Percentiles rank a stretch among this genome's conserved stretches.
These are phyloP conservation scores for Cettia cetti DNA, from an alignment of 2,113 vertebrate species.

Conservation along the genomic window DNA sequence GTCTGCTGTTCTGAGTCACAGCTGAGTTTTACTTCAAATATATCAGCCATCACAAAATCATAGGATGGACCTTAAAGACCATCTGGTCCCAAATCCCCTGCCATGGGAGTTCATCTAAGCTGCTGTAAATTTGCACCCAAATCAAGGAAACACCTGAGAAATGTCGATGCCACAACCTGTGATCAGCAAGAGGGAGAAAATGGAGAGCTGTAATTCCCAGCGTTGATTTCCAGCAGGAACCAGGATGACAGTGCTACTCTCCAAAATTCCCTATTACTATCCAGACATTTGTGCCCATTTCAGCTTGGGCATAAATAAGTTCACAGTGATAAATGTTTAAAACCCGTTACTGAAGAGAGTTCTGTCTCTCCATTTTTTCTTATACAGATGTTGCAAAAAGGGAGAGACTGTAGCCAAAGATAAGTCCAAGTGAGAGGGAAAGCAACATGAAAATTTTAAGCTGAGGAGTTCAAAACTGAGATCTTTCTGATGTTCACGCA, in stretches of 20 bases:
- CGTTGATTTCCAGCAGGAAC: background rate
- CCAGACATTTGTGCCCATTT: background rate
- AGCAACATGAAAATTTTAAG: background rate
- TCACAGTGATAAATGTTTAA: background rate
- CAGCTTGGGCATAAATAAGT: background rate
- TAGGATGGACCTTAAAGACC: background rate
- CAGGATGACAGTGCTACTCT: background rate
- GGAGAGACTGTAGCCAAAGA: background rate
- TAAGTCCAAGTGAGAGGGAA: background rate
- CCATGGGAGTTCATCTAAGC: background rate
- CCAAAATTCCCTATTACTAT: background rate
- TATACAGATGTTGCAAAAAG: background rate
- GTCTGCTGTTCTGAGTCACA: background rate
- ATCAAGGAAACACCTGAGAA: background rate
- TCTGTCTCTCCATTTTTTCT: background rate
- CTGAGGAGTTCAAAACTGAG: background rate
- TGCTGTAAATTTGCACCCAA: background rate
- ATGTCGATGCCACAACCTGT: background rate
- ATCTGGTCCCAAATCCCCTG: accelerated
- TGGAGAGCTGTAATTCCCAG: background rate
- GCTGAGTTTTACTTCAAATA: background rate
- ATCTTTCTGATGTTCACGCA: background rate
- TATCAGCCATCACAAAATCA: background rate
- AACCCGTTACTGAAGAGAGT: background rate
- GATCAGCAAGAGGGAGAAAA: background rate